A percentile compares a stretch with the other conserved stretches of the same genome.
phyloP scores from a whole-genome alignment of 2,888 invertebrate genomes.

The Shargacucullia verbasci region DNA sequence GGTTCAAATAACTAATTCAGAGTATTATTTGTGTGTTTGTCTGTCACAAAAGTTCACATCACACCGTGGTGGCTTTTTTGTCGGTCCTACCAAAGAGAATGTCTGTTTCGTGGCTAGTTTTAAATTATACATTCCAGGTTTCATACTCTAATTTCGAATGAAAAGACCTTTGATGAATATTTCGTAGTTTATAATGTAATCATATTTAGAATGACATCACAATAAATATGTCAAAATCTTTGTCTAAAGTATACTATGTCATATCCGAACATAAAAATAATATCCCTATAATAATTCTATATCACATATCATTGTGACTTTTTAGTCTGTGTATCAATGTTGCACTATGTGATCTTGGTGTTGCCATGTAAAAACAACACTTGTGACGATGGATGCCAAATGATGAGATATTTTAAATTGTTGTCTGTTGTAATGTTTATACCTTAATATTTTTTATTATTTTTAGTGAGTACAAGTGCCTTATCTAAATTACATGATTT shows the following conservation, averaged over 20 bases:
- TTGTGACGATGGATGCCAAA: slow-evolving; percentile 79
- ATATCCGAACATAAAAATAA: slow-evolving; percentile 34
- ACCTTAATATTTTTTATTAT: slow-evolving; percentile 52
- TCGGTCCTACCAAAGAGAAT: slow-evolving; percentile 57
- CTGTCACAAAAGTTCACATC: slow-evolving; percentile 53
- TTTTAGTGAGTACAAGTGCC: slow-evolving; percentile 65
- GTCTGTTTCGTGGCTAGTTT: slow-evolving; percentile 50
- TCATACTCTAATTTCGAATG: slow-evolving; percentile 53
- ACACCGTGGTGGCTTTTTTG: slow-evolving; percentile 50
- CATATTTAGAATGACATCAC: slow-evolving; percentile 49
- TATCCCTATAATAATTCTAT: slow-evolving; percentile 34
- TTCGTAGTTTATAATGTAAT: slow-evolving; percentile 44
- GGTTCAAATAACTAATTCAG: slow-evolving; percentile 44
- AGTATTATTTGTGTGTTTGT: slow-evolving; percentile 53
- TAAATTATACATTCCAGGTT: slow-evolving; percentile 61
- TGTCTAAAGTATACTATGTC: slow-evolving; percentile 38
- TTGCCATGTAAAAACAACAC: slow-evolving; percentile 70
- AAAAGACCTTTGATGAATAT: slow-evolving; percentile 45
- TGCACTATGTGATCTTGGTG: slow-evolving; percentile 68
- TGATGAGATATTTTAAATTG: slow-evolving; percentile 68
- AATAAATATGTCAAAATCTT: slow-evolving; percentile 44
- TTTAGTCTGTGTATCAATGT: slow-evolving; percentile 46
- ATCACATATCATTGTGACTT: slow-evolving; percentile 57
- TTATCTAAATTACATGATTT: slow-evolving; percentile 58
- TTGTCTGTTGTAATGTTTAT: slow-evolving; percentile 70